Base-by-base conservation (phyloP, 2,797 vertebrate genomes). In the Sebastes dallii region DNA sequence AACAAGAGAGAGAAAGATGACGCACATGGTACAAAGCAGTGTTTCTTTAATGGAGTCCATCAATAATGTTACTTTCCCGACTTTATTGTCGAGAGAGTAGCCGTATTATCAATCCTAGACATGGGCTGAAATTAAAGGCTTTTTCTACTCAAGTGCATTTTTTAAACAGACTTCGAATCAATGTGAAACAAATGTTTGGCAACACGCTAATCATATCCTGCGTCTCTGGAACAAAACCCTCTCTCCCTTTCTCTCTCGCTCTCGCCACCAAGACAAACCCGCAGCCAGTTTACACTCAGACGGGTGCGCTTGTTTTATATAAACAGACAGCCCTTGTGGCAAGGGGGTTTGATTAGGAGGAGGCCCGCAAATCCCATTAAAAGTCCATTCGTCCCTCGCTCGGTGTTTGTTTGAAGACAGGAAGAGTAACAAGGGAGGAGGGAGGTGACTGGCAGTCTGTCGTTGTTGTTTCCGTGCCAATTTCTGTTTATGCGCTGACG, bases 361-460 rank as follows among this genome's bases (percentile, higher is more conserved):
- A 95, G 94, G 92, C 89, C 90, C 91, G 78, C 93, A 92, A 94
- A 95, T 94, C 94, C 90, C 93, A 96, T 96, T 95, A 96, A 96
- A 96, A 96, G 90, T 90, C 89, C 73, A 96, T 96, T 88, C 73
- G 81, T 91, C 82, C 89, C 86, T 75, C 25, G 34, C 59, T 83
- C 5, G 1, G 67, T 92, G 94, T 95, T 95, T 95, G 94, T 95
- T 94, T 95, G 95, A 94, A 94, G 93, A 94, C 85, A 67, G 78
- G 86, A 90, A 87, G 88, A 81, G 90, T 65, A 88, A 83, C 68
- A 87, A 79, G 80, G 87, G 76, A 81, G 70, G 90, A 88, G 77
- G 81, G 84, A 80, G 88, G 84, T 84, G 87, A 84, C 88, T 61
- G 83, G 82, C 71, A 73, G 75, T 74, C 82, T 81, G 75, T 85